Percentiles rank a stretch among this genome's conserved stretches.
Evolutionary conservation across 2,113 vertebrate genomes (phyloP).

Genomic region (Pituophis catenifer): DNA sequence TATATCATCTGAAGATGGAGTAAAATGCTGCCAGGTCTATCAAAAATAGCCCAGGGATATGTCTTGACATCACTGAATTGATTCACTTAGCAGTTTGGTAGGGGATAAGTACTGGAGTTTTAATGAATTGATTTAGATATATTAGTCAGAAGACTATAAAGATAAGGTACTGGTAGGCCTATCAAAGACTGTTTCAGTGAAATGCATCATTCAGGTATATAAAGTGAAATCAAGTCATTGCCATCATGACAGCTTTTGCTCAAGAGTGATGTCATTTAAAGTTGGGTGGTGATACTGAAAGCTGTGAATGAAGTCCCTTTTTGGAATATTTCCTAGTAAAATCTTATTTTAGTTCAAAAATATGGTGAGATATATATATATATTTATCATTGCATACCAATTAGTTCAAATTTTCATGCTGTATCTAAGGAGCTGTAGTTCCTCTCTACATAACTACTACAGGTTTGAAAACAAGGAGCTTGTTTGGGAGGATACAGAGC

Average conservation of each 20-base stretch:
- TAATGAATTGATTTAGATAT: neutral
- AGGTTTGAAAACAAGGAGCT: neutral
- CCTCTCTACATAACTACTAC: neutral
- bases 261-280: neutral
- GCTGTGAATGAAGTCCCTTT: neutral
- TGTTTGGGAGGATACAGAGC: neutral
- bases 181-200: neutral
- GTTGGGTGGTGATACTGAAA: neutral
- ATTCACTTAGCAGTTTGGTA: constrained; percentile 7
- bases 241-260: neutral
- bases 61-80: neutral
- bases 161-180: neutral
- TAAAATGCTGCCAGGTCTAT: constrained; percentile 17
- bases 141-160: neutral
- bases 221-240: no score
- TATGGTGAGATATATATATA: neutral
- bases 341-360: neutral
- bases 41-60: neutral
- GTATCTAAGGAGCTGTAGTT: neutral
- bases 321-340: neutral
- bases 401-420: neutral
- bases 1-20: neutral
- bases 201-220: no score
- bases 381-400: neutral
- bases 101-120: neutral